These are phyloP conservation scores for Rhabdophis nuchalis DNA, from an alignment of 2,797 vertebrate species.

Conservation along the genomic window DNA sequence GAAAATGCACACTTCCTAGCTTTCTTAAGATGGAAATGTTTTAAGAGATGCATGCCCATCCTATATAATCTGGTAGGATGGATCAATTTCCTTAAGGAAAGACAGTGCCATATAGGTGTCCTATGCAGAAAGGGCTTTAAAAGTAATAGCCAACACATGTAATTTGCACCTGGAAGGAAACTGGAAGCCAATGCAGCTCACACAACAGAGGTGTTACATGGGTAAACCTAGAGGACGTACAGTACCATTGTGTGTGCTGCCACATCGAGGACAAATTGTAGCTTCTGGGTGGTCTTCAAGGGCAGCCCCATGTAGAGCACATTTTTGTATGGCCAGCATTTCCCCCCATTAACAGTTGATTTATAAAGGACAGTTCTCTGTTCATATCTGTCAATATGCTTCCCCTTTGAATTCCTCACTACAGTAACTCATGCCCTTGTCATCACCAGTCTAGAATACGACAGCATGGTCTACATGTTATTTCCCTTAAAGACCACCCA, in stretches of 20 bases:
- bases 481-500: not conserved
- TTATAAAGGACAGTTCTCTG: not conserved
- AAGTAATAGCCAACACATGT: not conserved
- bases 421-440: not conserved
- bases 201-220: not conserved
- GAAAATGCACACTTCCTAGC: not conserved
- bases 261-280: not conserved
- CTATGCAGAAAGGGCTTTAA: not conserved
- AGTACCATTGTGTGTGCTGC: not conserved
- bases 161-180: not conserved
- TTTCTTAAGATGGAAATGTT: not conserved
- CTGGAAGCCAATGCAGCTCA: not conserved
- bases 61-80: not conserved
- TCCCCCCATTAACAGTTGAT: not conserved
- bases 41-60: not conserved
- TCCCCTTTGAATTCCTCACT: not conserved
- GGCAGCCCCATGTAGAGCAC: not conserved
- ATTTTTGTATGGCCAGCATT: not conserved
- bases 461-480: not conserved
- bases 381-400: not conserved
- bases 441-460: not conserved
- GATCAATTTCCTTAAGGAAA: not conserved
- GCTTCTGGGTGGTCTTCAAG: not conserved
- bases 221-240: not conserved
- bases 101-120: not conserved